Conservation (phyloP, 2,113 vertebrate species). For the Mystacornis crossleyi region DNA sequence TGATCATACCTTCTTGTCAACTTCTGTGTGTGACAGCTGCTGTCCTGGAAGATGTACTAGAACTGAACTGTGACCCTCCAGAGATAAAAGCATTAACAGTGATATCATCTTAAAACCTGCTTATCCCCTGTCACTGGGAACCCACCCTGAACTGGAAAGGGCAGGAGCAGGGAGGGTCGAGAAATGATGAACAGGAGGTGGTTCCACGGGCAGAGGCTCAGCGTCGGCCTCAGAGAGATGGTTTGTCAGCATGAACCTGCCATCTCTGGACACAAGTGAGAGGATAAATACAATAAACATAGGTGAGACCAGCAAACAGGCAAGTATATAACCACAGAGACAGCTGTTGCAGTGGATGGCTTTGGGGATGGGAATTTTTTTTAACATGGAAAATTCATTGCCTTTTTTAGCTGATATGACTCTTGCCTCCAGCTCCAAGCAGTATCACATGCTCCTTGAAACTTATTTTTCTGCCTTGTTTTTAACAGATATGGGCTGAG, state of each 20-base stretch:
- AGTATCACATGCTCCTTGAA: neutral
- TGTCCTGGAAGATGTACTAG: neutral
- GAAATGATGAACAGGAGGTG: neutral
- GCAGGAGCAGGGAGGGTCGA: neutral
- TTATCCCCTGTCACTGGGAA: neutral
- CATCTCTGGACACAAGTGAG: neutral
- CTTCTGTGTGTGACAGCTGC: neutral
- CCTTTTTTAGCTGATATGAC: slow-evolving; percentile 25
- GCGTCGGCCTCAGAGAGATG: neutral
- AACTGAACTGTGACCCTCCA: neutral
- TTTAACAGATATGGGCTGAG: neutral
- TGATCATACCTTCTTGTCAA: neutral
- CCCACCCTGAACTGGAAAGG: neutral
- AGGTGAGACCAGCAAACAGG: neutral
- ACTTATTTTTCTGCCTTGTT: slow-evolving; percentile 3
- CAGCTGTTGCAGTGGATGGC: neutral
- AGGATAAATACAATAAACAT: neutral
- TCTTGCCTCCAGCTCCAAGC: neutral
- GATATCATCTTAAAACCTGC: neutral
- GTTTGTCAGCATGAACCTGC: neutral
- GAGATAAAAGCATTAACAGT: neutral
- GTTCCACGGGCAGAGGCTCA: neutral
- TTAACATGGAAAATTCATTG: neutral
- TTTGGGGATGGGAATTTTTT: neutral
- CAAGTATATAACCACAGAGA: neutral